Conservation (phyloP, 2,113 vertebrate species). For the Eulacestoma nigropectus region DNA sequence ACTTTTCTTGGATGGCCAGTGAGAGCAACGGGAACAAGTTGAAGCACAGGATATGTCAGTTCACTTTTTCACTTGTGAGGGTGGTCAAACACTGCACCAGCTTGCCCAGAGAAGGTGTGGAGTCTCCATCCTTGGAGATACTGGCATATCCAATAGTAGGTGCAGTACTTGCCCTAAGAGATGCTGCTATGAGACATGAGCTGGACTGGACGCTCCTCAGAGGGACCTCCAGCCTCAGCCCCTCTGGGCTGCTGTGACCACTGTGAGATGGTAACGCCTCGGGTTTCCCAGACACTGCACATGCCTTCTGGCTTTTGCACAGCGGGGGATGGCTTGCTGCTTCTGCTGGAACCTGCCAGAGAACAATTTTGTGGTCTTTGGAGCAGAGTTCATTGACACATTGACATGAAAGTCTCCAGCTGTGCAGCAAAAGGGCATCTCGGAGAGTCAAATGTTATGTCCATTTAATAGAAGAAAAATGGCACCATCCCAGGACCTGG, state of each 20-base stretch:
- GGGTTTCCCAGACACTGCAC: background rate
- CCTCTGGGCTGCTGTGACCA: background rate
- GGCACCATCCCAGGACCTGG: background rate
- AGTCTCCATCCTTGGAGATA: background rate
- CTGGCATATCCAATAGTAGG: background rate
- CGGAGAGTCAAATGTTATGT: accelerated
- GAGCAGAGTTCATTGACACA: background rate
- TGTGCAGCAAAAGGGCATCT: background rate
- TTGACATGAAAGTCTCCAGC: background rate
- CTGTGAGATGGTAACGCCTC: background rate
- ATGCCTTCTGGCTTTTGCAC: background rate
- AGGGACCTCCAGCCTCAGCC: background rate
- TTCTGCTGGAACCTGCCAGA: background rate
- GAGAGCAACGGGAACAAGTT: background rate
- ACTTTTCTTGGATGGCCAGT: background rate
- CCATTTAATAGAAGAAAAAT: background rate
- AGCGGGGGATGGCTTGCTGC: background rate
- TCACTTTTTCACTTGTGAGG: background rate
- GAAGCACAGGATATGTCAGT: background rate
- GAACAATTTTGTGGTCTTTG: background rate
- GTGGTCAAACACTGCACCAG: background rate
- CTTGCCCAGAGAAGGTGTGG: background rate
- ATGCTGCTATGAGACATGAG: background rate
- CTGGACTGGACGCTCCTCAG: background rate
- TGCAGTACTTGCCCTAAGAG: background rate